Conservation (phyloP, 2,888 invertebrate species). For the Venusia cambrica region DNA sequence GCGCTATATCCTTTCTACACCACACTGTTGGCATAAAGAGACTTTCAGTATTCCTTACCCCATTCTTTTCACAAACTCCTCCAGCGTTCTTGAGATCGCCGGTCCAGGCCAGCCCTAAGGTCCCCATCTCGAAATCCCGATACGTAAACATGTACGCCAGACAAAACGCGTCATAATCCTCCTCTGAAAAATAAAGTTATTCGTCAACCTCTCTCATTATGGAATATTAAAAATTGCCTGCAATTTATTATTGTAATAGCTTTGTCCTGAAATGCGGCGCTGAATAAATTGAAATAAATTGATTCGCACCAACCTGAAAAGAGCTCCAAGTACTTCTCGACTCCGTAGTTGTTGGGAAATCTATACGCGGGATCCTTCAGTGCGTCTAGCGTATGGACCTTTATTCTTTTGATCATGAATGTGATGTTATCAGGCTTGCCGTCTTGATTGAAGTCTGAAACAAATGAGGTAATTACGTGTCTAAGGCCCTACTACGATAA, state of each 20-base stretch:
- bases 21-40: too few species aligned
- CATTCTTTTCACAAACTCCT: conserved; percentile 98
- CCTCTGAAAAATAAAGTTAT: conserved; percentile 83
- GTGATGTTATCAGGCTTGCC: conserved; percentile 95
- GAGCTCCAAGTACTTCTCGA: conserved; percentile 98
- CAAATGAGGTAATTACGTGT: conserved; percentile 17
- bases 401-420: conserved; percentile 97
- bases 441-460: conserved; percentile 94
- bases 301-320: conserved; percentile 93
- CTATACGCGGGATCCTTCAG: conserved; percentile 92
- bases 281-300: conserved; percentile 34
- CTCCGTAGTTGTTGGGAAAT: conserved; percentile 97
- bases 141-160: conserved; percentile 99
- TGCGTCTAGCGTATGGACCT: conserved; percentile 94
- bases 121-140: conserved; percentile 97
- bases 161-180: conserved; percentile 99
- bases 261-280: conserved; percentile 30
- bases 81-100: conserved; percentile 97
- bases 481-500: too few species aligned
- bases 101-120: conserved; percentile 98
- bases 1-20: too few species aligned
- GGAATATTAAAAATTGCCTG: conserved; percentile 27
- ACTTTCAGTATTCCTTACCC: conserved; percentile 85
- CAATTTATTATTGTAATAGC: conserved; percentile 43
- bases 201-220: conserved; percentile 7